Evolutionary conservation across 2,888 invertebrate species (phyloP).

Genomic region (Epistrophe grossulariae): DNA sequence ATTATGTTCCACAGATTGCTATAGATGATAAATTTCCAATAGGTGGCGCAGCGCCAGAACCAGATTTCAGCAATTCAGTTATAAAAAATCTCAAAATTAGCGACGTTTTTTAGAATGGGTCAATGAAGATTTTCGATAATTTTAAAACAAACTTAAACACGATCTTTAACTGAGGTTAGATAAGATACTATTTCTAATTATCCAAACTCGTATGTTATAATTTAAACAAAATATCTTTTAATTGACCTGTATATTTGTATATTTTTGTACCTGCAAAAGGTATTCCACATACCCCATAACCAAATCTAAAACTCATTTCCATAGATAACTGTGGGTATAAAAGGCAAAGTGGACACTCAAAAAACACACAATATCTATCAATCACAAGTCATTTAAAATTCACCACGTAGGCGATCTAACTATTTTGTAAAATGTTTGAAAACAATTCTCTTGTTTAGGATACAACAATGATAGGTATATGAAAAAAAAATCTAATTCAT

Average conservation of each 20-base stretch:
- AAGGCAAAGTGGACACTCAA: slow-evolving; percentile 7
- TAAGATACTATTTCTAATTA: neutral
- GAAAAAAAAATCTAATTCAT: slow-evolving; percentile 4
- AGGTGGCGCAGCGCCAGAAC: no score
- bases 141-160: no score
- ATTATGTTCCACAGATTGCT: no score
- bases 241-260: neutral
- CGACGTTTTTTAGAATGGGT: no score
- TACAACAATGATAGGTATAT: neutral
- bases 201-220: neutral
- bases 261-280: neutral
- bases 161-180: no score
- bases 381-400: slow-evolving; percentile 32
- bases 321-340: neutral
- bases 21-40: no score
- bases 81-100: no score
- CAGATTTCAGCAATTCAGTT: no score
- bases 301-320: neutral
- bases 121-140: no score
- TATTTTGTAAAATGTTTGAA: slow-evolving; percentile 2
- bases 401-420: slow-evolving; percentile 25
- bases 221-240: neutral
- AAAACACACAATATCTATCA: slow-evolving; percentile 29
- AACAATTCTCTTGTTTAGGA: slow-evolving; percentile 3
- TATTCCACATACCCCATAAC: neutral